Conservation (phyloP, 2,797 vertebrate species). For the Echiichthys vipera region DNA sequence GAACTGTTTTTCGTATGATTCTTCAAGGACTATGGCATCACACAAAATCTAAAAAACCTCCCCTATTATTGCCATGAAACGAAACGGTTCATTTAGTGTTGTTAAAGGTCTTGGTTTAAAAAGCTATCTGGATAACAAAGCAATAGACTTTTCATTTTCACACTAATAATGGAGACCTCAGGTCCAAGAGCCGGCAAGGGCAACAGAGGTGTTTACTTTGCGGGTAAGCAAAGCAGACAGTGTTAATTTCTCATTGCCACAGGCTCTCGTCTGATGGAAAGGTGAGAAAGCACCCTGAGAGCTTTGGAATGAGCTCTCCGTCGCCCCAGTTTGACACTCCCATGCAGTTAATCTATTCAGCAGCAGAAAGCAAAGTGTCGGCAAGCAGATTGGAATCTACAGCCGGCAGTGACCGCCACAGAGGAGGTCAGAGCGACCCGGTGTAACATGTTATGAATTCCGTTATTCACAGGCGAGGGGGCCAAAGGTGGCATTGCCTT, state of each 20-base stretch:
- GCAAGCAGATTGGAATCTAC: conserved; percentile 48
- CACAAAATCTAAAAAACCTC: not conserved
- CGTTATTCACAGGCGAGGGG: conserved; percentile 47
- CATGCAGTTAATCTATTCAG: conserved; percentile 52
- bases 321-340: conserved; percentile 34
- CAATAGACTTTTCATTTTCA: conserved; percentile 37
- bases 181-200: conserved; percentile 38
- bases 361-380: conserved; percentile 42
- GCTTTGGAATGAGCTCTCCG: conserved; percentile 7
- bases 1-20: conserved; percentile 32
- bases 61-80: not conserved
- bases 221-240: conserved; percentile 21
- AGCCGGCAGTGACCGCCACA: conserved; percentile 28
- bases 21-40: conserved; percentile 6
- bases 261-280: conserved; percentile 32
- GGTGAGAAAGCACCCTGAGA: conserved; percentile 35
- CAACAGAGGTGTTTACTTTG: conserved; percentile 28
- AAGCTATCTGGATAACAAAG: conserved; percentile 32
- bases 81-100: conserved; percentile 1
- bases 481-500: conserved; percentile 18
- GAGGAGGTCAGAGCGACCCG: conserved; percentile 56
- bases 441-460: conserved; percentile 54
- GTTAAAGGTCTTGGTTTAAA: conserved; percentile 24
- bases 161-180: conserved; percentile 35
- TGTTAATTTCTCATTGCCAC: conserved; percentile 39